phyloP scores from a whole-genome alignment of 2,113 vertebrate genomes.

The Azemiops feae region DNA sequence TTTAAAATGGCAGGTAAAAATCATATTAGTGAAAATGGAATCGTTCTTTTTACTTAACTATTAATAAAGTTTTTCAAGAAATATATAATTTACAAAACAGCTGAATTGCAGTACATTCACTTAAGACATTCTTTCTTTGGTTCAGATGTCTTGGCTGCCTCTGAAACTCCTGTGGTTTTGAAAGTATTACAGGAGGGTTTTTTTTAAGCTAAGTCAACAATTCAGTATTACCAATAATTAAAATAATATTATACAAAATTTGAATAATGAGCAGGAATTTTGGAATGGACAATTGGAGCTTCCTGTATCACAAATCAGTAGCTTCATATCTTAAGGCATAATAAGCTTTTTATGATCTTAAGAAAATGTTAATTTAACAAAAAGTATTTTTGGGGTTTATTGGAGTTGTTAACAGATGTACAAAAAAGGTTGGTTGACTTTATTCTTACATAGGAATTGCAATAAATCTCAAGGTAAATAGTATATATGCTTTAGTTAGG shows the following conservation, averaged over 20 bases:
- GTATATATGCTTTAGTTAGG: neutral
- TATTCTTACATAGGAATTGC: neutral
- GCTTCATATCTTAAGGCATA: neutral
- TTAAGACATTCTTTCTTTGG: neutral
- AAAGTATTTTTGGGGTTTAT: neutral
- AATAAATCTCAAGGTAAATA: neutral
- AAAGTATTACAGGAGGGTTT: neutral
- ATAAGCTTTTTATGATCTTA: neutral
- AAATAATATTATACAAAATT: neutral
- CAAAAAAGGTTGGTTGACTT: neutral
- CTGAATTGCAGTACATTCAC: neutral
- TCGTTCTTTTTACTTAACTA: neutral
- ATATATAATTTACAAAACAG: neutral
- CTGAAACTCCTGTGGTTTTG: neutral
- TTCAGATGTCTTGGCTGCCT: neutral
- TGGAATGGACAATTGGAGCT: neutral
- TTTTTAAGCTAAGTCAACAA: neutral
- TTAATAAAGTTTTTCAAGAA: neutral
- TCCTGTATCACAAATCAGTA: neutral
- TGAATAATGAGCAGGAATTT: neutral
- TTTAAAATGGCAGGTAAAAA: neutral
- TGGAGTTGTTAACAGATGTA: neutral
- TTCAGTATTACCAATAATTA: neutral
- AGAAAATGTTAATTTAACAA: neutral
- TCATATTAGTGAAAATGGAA: neutral